Evolutionary conservation across 1,140 invertebrate genomes (phyloP), one percentile per base, ranked within the genome.

Genomic region (Aphaenogaster ashmeadi): DNA sequence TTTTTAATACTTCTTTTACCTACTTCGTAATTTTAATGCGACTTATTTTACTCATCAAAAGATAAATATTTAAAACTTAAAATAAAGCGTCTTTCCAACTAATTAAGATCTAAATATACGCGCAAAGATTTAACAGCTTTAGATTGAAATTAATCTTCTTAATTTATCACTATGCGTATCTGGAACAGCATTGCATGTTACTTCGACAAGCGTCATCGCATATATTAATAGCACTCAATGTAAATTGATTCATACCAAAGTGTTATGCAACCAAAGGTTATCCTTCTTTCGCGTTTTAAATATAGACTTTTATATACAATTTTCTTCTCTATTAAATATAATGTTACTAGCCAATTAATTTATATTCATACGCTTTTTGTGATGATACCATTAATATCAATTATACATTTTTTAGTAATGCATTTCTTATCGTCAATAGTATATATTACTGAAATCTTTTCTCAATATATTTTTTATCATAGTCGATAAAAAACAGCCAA

Each of bases 91-190:
- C 1, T 38, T 66, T 47, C 13, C 1, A 21, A 66, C 1, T 50
- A 52, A 47, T 62, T 62, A n/a, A 66, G 21, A 36, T 79, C 18
- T 1, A 79, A 36, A 64, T 79, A 47, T 79, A 69, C 0, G 7
- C n/a, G n/a, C 4, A 5, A 56, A 27, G 15, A 13, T 58, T 21
- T 6, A 71, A 81, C 6, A 27, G 8, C 8, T 56, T 69, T 69
- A 71, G 13, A 41, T 58, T 71, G 21, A 71, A 81, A 81, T 71
- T 71, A 54, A 71, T 71, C 52, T 38, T 47, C 7, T 66, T 67
- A 38, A 79, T 33, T 56, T 69, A 56, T 33, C 47, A 81, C 36
- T 58, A 47, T 0, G 27, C 4, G n/a, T 60, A 75, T 84, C 41
- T 75, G 9, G 33, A 74, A 83, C 38, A 58, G 38, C 50, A 41